Evolutionary conservation across 1,140 invertebrate species (phyloP), one percentile per base, ranked within the genome.

Genomic region (Pseudomyrmex concolor): DNA sequence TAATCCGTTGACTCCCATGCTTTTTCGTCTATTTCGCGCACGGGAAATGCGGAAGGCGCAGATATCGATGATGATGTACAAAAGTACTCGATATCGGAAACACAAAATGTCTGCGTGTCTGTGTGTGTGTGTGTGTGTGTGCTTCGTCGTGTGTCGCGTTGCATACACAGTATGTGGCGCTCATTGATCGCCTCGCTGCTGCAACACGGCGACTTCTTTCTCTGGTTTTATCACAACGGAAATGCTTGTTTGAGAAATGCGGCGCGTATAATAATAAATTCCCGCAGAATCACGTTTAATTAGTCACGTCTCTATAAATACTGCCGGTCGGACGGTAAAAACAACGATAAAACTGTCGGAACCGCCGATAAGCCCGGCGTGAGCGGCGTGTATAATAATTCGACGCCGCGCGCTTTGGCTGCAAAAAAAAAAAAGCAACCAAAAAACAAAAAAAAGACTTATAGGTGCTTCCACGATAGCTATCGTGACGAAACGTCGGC

Each of bases 21-120:
- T 64, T 64, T 45, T 43, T n/a, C 15, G 54, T 70, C 54, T 55
- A 34, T 70, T 45, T 48, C 64, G 51, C 76, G 43, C 5, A 8
- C 5, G 13, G 43, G 15, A 57, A 74, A 43, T 17, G 55, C 34
- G 34, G n/a, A 59, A 1, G 25, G 8, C 50, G 10, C 34, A 43
- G 15, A 13, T 63, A 25, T 51, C 59, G 19, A 64, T 12, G 19
- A 15, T 4, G 54, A 22, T 34, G 25, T 9, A 17, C n/a, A 48
- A 17, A 74, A 5, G 5, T n/a, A 34, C 3, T 64, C 22, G 1
- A 8, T 63, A 25, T 19, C 19, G 13, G 12, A 19, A 17, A 54
- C 66, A 77, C 8, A n/a, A 77, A 67, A 8, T 77, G 55, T 54
- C 34, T 34, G 2, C 4, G 15, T 34, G 34, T 34, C 0, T 34